These are phyloP conservation scores for Gymnorhina tibicen DNA, from an alignment of 2,113 vertebrate genomes.

Conservation along the genomic window DNA sequence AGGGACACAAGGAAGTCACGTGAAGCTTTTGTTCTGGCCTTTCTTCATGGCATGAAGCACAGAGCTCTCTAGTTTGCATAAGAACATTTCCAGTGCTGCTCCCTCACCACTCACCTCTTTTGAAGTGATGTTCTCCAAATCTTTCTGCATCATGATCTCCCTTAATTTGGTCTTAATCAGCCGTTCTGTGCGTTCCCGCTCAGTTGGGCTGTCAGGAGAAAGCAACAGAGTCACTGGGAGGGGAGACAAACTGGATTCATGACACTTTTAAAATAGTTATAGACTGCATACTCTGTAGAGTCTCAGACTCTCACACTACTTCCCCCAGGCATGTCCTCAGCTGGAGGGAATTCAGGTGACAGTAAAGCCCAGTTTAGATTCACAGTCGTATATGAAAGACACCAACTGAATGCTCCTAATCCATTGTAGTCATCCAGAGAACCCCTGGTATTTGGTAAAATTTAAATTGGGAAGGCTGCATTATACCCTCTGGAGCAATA, in stretches of 20 bases:
- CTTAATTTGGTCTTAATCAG: conserved; percentile 91
- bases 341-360: conserved; percentile 27
- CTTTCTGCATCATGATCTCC: conserved; percentile 99
- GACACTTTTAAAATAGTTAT: not conserved
- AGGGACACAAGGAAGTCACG: not conserved
- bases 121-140: conserved; percentile 96
- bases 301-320: not conserved
- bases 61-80: not conserved
- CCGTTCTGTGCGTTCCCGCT: conserved; percentile 91
- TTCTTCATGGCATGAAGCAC: not conserved
- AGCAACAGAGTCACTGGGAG: conserved; percentile 7
- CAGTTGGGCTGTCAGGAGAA: conserved; percentile 84
- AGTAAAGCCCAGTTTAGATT: conserved; percentile 7
- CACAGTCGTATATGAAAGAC: not conserved
- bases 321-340: not conserved
- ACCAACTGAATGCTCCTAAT: conserved; percentile 10
- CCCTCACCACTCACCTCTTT: conserved; percentile 83
- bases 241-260: not conserved
- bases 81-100: not conserved
- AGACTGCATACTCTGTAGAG: not conserved
- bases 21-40: not conserved
- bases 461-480: conserved; percentile 52
- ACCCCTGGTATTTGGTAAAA: conserved; percentile 52
- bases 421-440: conserved; percentile 39
- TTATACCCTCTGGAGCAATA: conserved; percentile 28